Percentiles rank a stretch among this genome's conserved stretches.
Evolutionary conservation across 2,113 vertebrate species (phyloP).

Genomic region (Phyllopteryx taeniolatus): DNA sequence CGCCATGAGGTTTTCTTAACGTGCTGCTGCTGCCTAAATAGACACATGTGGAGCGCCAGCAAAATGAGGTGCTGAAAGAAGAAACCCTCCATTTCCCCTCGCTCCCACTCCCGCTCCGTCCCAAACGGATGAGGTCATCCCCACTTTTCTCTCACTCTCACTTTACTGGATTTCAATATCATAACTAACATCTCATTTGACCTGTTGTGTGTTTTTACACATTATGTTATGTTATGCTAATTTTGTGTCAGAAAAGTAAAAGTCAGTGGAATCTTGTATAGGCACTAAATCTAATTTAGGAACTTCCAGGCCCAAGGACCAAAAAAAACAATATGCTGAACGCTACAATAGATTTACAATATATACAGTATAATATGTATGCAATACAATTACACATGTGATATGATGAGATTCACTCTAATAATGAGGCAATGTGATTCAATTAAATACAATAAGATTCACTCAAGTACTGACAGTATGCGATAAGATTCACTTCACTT

Average conservation of each 20-base stretch:
- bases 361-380: too few species aligned
- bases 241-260: not conserved
- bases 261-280: not conserved
- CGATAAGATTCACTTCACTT: too few species aligned
- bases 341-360: too few species aligned
- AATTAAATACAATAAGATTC: too few species aligned
- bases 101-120: constrained; percentile 14
- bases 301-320: not conserved
- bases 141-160: not conserved
- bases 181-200: not conserved
- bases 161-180: not conserved
- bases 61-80: constrained; percentile 58
- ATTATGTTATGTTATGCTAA: not conserved
- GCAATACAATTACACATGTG: too few species aligned
- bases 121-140: constrained; percentile 14
- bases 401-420: too few species aligned
- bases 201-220: not conserved
- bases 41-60: constrained; percentile 20
- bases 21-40: constrained; percentile 25
- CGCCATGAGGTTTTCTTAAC: constrained; percentile 29
- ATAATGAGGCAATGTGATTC: too few species aligned
- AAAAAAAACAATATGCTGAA: too few species aligned
- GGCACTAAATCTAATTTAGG: not conserved
- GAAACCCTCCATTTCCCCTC: constrained; percentile 16
- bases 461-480: too few species aligned